Evolutionary conservation across 2,888 invertebrate genomes (phyloP), one percentile per base, ranked within the genome.

Genomic region (Aleiodes alternator): DNA sequence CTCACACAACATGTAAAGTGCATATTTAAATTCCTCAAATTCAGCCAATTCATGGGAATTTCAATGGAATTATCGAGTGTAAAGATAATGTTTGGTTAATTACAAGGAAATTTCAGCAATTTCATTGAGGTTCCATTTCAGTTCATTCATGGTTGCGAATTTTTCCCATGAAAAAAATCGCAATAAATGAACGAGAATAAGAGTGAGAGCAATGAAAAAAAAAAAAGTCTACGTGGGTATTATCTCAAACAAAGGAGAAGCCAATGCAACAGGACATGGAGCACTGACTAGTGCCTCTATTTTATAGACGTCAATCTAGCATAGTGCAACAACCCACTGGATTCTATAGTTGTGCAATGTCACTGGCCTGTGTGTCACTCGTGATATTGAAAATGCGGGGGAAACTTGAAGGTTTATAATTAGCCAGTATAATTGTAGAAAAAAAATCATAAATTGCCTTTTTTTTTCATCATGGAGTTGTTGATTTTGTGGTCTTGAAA

Each of bases 281-380:
- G 34, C 72, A 64, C 64, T 72, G 72, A 61, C 72, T 64, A 61
- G 57, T 14, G 38, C 55, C 70, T 56, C 64, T 59, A 12, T 8
- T 68, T 23, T 29, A 59, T 29, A 71, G 71, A 71, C 61, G 57
- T 69, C 69, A 69, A 69, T 69, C 34, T 48, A 64, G 64, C 64
- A 34, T 3, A 11, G 64, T 51, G 12, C 50, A 68, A 16, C 48
- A 64, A 68, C 68, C 68, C 68, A 68, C 51, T 64, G 64, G 68
- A 2, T 23, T 51, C 51, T 68, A 68, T 68, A 53, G 68, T 68
- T 31, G 50, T 53, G 51, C 68, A 68, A 68, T 72, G 72, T 64
- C 72, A 72, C 66, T 66, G 72, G 72, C 72, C 72, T 72, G 57
- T 72, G 57, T 23, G 23, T 12, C 48, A 56, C 71, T 57, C 50